phyloP scores from a whole-genome alignment of 2,888 invertebrate species.

The Conomelus anceps region DNA sequence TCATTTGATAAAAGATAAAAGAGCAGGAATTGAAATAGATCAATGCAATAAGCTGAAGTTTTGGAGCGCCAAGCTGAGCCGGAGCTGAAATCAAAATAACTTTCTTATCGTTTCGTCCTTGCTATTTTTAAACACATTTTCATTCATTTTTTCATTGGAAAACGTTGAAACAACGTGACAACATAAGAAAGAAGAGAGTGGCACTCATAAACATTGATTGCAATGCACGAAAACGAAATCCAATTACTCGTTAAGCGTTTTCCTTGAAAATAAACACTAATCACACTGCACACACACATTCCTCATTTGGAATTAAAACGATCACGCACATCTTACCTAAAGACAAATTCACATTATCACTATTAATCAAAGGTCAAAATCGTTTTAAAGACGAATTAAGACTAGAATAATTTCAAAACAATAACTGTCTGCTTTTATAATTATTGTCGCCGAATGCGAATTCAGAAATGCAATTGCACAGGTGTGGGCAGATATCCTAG shows the following conservation, averaged over 20 bases:
- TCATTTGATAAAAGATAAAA: background rate
- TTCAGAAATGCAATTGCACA: conserved; percentile 28
- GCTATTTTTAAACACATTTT: background rate
- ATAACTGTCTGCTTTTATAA: background rate
- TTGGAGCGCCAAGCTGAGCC: background rate
- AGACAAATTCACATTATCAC: background rate
- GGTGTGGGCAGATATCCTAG: conserved; percentile 27
- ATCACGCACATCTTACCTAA: background rate
- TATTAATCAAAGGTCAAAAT: background rate
- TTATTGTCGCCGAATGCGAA: conserved; percentile 1
- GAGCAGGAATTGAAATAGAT: background rate
- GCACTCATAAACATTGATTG: background rate
- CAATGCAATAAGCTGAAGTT: background rate
- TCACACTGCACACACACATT: background rate
- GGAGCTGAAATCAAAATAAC: background rate
- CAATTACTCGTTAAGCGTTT: background rate
- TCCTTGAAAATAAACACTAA: background rate
- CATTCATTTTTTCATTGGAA: background rate
- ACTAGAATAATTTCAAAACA: background rate
- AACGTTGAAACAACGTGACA: background rate
- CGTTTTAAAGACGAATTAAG: too few relatives aligned
- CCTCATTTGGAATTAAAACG: background rate
- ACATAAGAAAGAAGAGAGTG: background rate
- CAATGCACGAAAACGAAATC: background rate
- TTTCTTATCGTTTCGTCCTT: background rate